These are phyloP conservation scores for Erebia aethiops DNA, from an alignment of 2,888 invertebrate genomes.

Conservation along the genomic window DNA sequence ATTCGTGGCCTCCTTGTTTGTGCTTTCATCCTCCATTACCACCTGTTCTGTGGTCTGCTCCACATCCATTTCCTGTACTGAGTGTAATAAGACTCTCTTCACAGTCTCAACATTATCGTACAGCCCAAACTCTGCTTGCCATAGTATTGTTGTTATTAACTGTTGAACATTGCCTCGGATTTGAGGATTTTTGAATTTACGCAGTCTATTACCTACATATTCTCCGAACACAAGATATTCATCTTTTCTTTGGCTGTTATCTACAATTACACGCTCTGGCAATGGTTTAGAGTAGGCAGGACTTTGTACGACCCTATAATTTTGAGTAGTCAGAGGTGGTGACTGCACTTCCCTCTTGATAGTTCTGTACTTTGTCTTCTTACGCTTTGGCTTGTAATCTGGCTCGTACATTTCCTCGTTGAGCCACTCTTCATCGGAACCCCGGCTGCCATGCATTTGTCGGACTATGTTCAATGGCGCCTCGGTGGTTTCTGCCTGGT, in stretches of 20 bases:
- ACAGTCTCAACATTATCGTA: slow-evolving; percentile 72
- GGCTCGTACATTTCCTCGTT: slow-evolving; percentile 67
- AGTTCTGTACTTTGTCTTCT: slow-evolving; percentile 59
- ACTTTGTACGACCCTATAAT: slow-evolving; percentile 34
- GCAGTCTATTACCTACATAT: slow-evolving; percentile 72
- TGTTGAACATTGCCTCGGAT: slow-evolving; percentile 73
- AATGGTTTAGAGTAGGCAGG: slow-evolving; percentile 33
- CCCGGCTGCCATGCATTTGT: slow-evolving; percentile 60
- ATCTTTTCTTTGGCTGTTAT: slow-evolving; percentile 54
- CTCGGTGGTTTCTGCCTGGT: slow-evolving; percentile 52
- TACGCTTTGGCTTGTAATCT: slow-evolving; percentile 61
- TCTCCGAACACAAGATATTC: slow-evolving; percentile 74
- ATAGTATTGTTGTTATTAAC: slow-evolving; percentile 71
- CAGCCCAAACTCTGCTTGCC: slow-evolving; percentile 75
- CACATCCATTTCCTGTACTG: slow-evolving; percentile 50
- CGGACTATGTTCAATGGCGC: slow-evolving; percentile 61
- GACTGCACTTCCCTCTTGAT: slow-evolving; percentile 69
- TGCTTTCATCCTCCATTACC: slow-evolving; percentile 6
- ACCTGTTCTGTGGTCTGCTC: slow-evolving; percentile 20
- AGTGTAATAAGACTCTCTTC: slow-evolving; percentile 63
- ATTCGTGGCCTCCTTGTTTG: neutral
- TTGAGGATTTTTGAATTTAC: slow-evolving; percentile 62
- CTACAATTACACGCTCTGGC: slow-evolving; percentile 47
- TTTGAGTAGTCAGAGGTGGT: slow-evolving; percentile 49
- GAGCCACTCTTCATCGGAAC: slow-evolving; percentile 73